Evolutionary conservation across 2,797 vertebrate species (phyloP).

Genomic region (Paguma larvata): DNA sequence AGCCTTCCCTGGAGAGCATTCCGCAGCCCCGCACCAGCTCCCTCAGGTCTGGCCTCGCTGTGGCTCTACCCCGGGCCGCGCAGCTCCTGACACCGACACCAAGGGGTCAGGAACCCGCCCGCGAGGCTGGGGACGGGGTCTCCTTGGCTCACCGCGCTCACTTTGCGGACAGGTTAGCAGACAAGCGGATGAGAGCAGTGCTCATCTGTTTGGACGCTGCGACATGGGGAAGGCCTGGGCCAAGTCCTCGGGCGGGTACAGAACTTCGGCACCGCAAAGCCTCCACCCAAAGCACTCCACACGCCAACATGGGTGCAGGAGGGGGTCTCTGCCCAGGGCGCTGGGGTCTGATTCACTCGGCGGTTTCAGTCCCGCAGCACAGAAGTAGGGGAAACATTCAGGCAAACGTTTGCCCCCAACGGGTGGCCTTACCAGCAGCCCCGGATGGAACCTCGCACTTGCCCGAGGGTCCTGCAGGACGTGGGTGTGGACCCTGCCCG

Average conservation of each 20-base stretch:
- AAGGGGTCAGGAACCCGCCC: neutral
- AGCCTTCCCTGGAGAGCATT: no score
- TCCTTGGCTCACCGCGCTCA: neutral
- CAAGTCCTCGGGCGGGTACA: neutral
- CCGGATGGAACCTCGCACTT: no score
- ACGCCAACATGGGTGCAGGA: rapidly evolving
- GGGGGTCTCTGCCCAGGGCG: neutral
- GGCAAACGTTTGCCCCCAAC: neutral
- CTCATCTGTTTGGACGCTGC: neutral
- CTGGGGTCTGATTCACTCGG: neutral
- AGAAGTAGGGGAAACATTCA: neutral
- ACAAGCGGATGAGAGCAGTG: neutral
- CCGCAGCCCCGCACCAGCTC: neutral
- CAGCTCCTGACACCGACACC: neutral
- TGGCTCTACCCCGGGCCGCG: neutral
- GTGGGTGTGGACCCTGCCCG: neutral
- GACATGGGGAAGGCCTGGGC: neutral
- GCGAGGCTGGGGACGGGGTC: neutral
- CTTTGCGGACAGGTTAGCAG: neutral
- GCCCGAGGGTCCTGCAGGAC: neutral
- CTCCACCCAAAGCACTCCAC: neutral
- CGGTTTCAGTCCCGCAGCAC: neutral
- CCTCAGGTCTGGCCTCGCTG: neutral
- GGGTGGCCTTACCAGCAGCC: neutral
- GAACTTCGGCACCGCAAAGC: neutral